Conservation (phyloP, 2,888 invertebrate genomes). For the Drosophila rubida region DNA sequence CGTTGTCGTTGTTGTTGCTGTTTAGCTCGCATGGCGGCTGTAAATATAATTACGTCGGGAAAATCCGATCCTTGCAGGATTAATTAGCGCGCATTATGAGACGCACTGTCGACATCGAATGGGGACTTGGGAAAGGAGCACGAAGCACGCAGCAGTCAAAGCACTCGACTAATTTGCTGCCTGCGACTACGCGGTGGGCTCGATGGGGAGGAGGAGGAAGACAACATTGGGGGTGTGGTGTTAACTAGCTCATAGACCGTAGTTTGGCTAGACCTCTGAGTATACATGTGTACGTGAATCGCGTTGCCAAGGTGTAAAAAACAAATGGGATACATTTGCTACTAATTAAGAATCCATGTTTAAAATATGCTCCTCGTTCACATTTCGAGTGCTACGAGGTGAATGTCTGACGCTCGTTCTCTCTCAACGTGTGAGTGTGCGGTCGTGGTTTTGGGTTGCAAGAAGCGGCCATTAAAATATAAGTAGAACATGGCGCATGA, state of each 20-base stretch:
- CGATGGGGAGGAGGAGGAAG: slow-evolving; percentile 18
- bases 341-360: slow-evolving; percentile 84
- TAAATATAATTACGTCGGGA: slow-evolving; percentile 82
- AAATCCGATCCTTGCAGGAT: slow-evolving; percentile 85
- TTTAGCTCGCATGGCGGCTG: slow-evolving; percentile 78
- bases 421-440: slow-evolving; percentile 17
- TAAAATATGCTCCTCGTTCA: slow-evolving; percentile 72
- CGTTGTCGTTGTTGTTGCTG: slow-evolving; percentile 31
- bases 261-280: slow-evolving; percentile 49
- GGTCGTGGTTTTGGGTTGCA: slow-evolving; percentile 68
- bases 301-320: slow-evolving; percentile 61
- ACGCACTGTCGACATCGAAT: slow-evolving; percentile 60
- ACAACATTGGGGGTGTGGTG: slow-evolving; percentile 63
- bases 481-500: slow-evolving; percentile 80
- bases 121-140: slow-evolving; percentile 32
- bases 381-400: slow-evolving; percentile 32
- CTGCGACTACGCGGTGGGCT: slow-evolving; percentile 4
- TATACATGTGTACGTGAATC: slow-evolving; percentile 66
- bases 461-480: slow-evolving; percentile 74
- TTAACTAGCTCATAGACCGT: slow-evolving; percentile 59
- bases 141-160: neutral
- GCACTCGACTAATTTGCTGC: slow-evolving; percentile 56
- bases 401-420: slow-evolving; percentile 33
- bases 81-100: slow-evolving; percentile 85
- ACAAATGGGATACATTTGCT: slow-evolving; percentile 77